Evolutionary conservation across 2,113 vertebrate species (phyloP).

Genomic region (Panurus biarmicus): DNA sequence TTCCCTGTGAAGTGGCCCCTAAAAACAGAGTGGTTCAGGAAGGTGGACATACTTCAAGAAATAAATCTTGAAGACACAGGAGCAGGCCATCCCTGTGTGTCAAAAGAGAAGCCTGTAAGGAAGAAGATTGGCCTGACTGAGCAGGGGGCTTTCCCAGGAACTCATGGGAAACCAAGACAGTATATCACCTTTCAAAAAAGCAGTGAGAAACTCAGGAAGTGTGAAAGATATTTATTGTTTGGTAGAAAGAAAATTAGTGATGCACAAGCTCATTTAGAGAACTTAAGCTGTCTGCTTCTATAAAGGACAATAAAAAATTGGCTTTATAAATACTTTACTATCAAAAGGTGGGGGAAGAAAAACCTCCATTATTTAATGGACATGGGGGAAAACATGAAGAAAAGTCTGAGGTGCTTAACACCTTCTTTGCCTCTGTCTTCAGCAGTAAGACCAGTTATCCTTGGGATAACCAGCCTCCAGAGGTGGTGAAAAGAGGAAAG

Average conservation of each 20-base stretch:
- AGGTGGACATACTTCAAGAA: background rate
- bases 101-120: background rate
- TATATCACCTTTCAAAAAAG: background rate
- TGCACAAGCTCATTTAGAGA: background rate
- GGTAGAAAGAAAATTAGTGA: background rate
- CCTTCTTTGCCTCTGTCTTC: background rate
- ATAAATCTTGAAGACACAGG: background rate
- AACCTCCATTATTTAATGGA: background rate
- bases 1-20: background rate
- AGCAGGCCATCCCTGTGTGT: fast-evolving
- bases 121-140: background rate
- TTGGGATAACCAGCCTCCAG: background rate
- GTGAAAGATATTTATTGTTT: background rate
- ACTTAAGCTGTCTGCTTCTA: background rate
- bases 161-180: background rate
- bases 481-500: background rate
- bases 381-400: background rate
- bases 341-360: background rate
- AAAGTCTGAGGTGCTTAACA: background rate
- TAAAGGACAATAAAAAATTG: background rate
- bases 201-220: background rate
- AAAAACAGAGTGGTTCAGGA: background rate
- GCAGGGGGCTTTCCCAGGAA: background rate
- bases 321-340: background rate
- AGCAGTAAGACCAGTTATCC: background rate